Base-by-base conservation (phyloP, 2,797 vertebrate genomes). In the Cephalopachus bancanus region DNA sequence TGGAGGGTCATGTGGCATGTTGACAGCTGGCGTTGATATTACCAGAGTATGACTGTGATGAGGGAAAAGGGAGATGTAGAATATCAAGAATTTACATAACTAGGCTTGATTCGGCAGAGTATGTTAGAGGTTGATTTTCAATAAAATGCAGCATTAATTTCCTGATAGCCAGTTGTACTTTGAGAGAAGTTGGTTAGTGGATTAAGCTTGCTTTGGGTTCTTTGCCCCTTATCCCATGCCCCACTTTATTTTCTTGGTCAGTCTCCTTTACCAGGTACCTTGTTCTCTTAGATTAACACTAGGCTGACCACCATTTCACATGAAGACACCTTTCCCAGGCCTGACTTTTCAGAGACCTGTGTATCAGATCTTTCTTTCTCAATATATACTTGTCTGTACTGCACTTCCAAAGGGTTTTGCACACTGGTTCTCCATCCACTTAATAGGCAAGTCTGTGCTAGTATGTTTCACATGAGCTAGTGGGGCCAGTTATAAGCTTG, bases 81-180 rank as follows among this genome's bases (percentile, higher is more conserved):
- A 17, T 91, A 11, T 57, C 33, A 64, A 79, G 44, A 10, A 72
- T 88, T 85, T 10, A 10, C 71, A 81, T 69, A 87, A 37, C 37
- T 69, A 67, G 33, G 44, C 37, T 78, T 69, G 72, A 24, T 78
- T 86, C 37, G 30, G 89, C 67, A 91, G 94, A 95, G 91, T 89
- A 89, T 75, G 53, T 75, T 72, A 62, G 22, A 14, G 76, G 7
- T 28, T 81, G 4, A 74, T 81, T 62, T 44, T 95, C 8, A 44
- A 26, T 69, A 51, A 88, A 86, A 37, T 20, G 33, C 4, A 74
- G 16, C 62, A 62, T 24, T 22, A 26, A 33, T 49, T 85, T 90
- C 89, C 62, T 83, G 9, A 30, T 22, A 92, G 26, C 53, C 75
- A 28, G 33, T 91, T 85, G 67, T 85, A 51, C n/a, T 93, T 90